These are phyloP conservation scores for Collichthys lucidus DNA, from an alignment of 2,113 vertebrate genomes.

Conservation along the genomic window DNA sequence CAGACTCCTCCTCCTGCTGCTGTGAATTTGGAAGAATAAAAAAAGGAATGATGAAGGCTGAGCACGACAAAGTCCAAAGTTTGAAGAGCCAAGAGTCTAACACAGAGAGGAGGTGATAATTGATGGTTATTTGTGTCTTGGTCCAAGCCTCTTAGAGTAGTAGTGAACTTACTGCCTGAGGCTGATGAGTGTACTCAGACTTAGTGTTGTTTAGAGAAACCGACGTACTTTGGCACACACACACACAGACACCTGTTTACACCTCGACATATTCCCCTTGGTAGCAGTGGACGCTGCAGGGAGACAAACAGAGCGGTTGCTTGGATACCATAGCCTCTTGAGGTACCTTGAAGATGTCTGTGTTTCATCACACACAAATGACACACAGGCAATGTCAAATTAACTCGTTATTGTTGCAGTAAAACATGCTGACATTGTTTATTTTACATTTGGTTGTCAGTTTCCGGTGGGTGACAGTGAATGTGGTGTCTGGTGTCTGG, in stretches of 20 bases:
- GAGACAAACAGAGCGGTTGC: slow-evolving; percentile 68
- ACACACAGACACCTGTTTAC: slow-evolving; percentile 71
- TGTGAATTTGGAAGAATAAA: neutral
- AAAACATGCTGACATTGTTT: neutral
- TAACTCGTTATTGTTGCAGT: neutral
- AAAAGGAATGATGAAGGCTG: neutral
- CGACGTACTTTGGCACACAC: neutral
- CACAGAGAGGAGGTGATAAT: neutral
- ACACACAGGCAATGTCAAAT: slow-evolving; percentile 10
- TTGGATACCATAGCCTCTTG: slow-evolving; percentile 60
- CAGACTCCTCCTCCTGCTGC: neutral
- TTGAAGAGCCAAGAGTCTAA: slow-evolving; percentile 13
- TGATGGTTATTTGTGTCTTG: neutral
- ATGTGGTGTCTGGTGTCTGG: neutral
- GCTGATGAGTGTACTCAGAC: neutral
- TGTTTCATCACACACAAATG: slow-evolving; percentile 41
- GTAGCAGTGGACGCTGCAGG: slow-evolving; percentile 40
- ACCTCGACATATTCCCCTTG: slow-evolving; percentile 52
- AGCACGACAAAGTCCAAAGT: neutral
- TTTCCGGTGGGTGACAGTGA: neutral
- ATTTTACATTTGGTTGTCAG: neutral
- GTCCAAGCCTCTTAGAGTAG: neutral
- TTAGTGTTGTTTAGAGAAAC: neutral
- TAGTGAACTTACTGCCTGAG: neutral
- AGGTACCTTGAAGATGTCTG: slow-evolving; percentile 18